Evolutionary conservation across 2,888 invertebrate genomes (phyloP).

Genomic region (Sinhomidia bicolor): DNA sequence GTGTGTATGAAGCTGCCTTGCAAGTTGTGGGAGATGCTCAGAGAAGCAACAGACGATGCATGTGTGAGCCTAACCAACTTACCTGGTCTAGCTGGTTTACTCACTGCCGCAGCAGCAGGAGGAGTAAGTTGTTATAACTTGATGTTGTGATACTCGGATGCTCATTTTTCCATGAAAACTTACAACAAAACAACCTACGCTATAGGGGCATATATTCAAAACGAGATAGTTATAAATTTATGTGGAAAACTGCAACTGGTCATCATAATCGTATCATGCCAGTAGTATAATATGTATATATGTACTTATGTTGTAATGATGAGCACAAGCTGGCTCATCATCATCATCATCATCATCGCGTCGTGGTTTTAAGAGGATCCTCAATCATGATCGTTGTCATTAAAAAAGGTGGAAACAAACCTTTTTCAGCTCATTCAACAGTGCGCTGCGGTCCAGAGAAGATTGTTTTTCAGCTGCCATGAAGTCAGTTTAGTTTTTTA

Average conservation of each 20-base stretch:
- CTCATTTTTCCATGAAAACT: slow-evolving; percentile 69
- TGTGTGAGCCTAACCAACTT: slow-evolving; percentile 43
- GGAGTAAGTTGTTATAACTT: too few relatives aligned
- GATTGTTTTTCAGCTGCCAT: slow-evolving; percentile 47
- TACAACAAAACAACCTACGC: slow-evolving; percentile 61
- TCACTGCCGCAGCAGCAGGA: neutral
- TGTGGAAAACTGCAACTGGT: slow-evolving; percentile 53
- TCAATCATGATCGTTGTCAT: slow-evolving; percentile 63
- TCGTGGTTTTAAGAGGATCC: slow-evolving; percentile 55
- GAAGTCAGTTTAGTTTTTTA: slow-evolving; percentile 17
- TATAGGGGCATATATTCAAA: slow-evolving; percentile 16
- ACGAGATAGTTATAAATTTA: slow-evolving; percentile 17
- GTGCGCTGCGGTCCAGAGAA: slow-evolving; percentile 63
- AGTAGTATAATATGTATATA: neutral
- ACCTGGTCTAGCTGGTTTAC: slow-evolving; percentile 49
- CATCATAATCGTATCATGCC: slow-evolving; percentile 2
- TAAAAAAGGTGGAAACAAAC: slow-evolving; percentile 70
- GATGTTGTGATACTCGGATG: slow-evolving; percentile 36
- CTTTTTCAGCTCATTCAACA: slow-evolving; percentile 68
- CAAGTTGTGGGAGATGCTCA: slow-evolving; percentile 23
- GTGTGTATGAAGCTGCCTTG: neutral
- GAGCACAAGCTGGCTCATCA: slow-evolving; percentile 58
- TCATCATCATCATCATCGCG: slow-evolving; percentile 42
- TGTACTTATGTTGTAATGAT: slow-evolving; percentile 37
- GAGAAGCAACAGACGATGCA: slow-evolving; percentile 64